Evolutionary conservation across 2,797 vertebrate genomes (phyloP), one percentile per base, ranked within the genome.

Genomic region (Pelochelys cantorii): DNA sequence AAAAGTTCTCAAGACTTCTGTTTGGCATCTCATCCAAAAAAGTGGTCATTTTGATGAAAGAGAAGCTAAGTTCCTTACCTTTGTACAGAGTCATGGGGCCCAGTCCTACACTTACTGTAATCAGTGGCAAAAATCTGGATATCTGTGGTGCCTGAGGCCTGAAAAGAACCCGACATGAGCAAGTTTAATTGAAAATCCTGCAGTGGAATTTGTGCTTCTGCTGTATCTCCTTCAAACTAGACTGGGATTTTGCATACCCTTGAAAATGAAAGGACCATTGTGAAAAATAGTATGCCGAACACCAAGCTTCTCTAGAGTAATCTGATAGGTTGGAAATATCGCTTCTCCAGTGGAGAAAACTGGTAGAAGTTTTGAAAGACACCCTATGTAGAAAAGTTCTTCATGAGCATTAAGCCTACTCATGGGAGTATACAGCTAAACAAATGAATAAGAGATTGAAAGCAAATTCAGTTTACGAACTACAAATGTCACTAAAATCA

Each of bases 1-100:
- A 94, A 81, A 90, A 94, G 31, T 56, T 95, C 60, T 81, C 52
- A 79, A 85, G 92, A 92, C 31, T 7, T 57, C 2, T 55, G 31
- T 34, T 89, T 87, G 87, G 29, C 34, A 87, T 52, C 83, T 48
- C 56, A 48, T 59, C 79, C 84, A 85, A 86, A 71, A 20, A 20
- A 83, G 29, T 78, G 7, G 14, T 3, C 42, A 0, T 62, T 29
- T 79, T 90, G 89, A 60, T 85, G 78, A 31, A 68, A 22, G 54
- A 34, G 79, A 52, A 80, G 52, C 78, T 84, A 42, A 90, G 71
- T 81, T 87, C 59, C 9, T 17, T 90, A 56, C 55, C 62, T 85
- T 74, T 79, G 20, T 87, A 71, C 79, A n/a, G 29, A 87, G 68
- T 15, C 83, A 42, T 56, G 10, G 92, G 85, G 18, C 88, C 87